Evolutionary conservation across 2,888 invertebrate genomes (phyloP).

Genomic region (Parnassius glacialis): DNA sequence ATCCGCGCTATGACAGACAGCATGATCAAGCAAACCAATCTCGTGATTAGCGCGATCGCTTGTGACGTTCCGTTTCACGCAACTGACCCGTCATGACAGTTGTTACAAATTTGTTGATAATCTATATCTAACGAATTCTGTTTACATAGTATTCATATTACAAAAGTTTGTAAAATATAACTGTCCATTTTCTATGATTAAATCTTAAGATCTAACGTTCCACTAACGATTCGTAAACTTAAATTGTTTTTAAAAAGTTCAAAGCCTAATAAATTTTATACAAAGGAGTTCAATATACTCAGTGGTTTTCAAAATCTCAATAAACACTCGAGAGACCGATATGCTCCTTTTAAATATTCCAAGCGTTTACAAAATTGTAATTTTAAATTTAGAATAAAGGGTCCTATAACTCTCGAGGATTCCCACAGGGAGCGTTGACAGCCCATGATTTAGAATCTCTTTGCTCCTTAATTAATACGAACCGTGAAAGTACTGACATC

Average conservation of each 20-base stretch:
- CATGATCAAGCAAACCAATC: slow-evolving; percentile 62
- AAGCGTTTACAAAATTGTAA: slow-evolving; percentile 74
- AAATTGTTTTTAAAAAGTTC: slow-evolving; percentile 11
- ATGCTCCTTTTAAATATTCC: slow-evolving; percentile 66
- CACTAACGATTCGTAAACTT: too few species aligned
- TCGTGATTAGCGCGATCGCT: slow-evolving; percentile 51
- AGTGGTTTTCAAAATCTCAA: slow-evolving; percentile 26
- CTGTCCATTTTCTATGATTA: too few species aligned
- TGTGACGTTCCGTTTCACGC: slow-evolving; percentile 65
- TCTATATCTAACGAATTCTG: slow-evolving; percentile 40
- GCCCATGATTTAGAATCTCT: slow-evolving; percentile 73
- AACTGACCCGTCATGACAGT: slow-evolving; percentile 67
- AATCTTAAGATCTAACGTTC: too few species aligned
- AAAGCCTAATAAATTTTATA: slow-evolving; percentile 7
- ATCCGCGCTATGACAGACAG: slow-evolving; percentile 45
- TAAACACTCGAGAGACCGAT: slow-evolving; percentile 58
- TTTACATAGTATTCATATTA: slow-evolving; percentile 1
- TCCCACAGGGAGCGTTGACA: slow-evolving; percentile 79
- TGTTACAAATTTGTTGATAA: slow-evolving; percentile 52
- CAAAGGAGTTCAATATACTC: slow-evolving; percentile 26
- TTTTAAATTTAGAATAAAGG: slow-evolving; percentile 80
- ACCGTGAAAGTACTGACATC: slow-evolving; percentile 50
- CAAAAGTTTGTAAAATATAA: too few species aligned
- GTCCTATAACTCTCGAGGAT: slow-evolving; percentile 75
- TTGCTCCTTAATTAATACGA: slow-evolving; percentile 74